Percentiles rank a stretch among this genome's conserved stretches.
Conservation (phyloP, 2,888 invertebrate genomes). For the Trissoscelio sp. region DNA sequence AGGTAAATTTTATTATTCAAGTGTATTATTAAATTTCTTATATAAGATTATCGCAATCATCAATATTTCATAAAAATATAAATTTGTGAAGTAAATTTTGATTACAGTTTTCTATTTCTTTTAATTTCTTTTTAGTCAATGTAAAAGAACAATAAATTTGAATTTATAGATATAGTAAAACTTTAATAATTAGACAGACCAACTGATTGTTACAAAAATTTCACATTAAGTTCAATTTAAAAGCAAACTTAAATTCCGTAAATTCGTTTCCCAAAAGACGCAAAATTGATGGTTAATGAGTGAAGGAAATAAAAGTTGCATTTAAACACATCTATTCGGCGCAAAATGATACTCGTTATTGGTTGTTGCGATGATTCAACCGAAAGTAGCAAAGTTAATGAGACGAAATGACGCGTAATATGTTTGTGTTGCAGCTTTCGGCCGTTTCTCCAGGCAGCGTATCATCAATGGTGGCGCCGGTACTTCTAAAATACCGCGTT, state of each 20-base stretch:
- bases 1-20: too few species aligned
- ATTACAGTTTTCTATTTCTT: too few species aligned
- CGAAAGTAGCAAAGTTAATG: conserved; percentile 38
- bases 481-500: conserved; percentile 80
- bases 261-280: background rate
- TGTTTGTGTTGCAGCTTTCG: conserved; percentile 75
- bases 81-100: too few species aligned
- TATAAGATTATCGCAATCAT: too few species aligned
- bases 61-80: too few species aligned
- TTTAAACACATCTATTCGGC: conserved; percentile 9
- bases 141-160: too few species aligned
- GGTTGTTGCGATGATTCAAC: conserved; percentile 2
- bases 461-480: conserved; percentile 80
- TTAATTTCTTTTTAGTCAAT: too few species aligned
- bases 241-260: background rate
- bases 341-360: conserved; percentile 21
- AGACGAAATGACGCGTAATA: conserved; percentile 50
- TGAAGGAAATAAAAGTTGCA: background rate
- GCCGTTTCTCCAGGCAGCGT: conserved; percentile 79
- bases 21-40: too few species aligned
- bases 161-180: too few species aligned
- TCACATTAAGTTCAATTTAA: too few species aligned
- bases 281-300: conserved; percentile 6
- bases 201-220: too few species aligned
- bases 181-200: too few species aligned